Evolutionary conservation across 2,888 invertebrate species (phyloP).

Genomic region (Apamea anceps): DNA sequence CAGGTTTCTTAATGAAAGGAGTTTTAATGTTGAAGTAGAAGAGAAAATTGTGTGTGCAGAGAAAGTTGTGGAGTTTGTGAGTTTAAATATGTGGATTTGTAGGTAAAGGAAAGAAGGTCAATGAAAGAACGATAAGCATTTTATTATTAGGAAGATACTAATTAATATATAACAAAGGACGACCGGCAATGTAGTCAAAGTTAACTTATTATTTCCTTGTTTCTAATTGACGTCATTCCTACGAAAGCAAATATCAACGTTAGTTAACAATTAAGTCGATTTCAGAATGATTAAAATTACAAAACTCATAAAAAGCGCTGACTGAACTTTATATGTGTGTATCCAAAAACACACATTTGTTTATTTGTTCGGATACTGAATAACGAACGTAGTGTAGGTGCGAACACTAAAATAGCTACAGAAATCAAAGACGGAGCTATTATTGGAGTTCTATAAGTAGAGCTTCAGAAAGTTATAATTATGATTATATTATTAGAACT

Average conservation of each 20-base stretch:
- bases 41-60: background rate
- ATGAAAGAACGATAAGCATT: background rate
- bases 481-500: background rate
- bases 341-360: background rate
- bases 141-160: background rate
- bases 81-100: background rate
- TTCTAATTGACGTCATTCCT: background rate
- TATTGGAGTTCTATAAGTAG: background rate
- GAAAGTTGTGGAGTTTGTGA: background rate
- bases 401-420: background rate
- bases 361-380: background rate
- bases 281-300: background rate
- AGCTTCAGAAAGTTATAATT: no score
- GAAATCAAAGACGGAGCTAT: background rate
- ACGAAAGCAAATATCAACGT: background rate
- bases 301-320: background rate
- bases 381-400: background rate
- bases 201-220: background rate
- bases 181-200: background rate
- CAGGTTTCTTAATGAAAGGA: slow-evolving; percentile 49
- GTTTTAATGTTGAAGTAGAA: slow-evolving; percentile 19
- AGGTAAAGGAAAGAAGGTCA: background rate
- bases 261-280: background rate
- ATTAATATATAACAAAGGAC: background rate
- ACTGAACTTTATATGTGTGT: background rate